Conservation (phyloP, 2,797 vertebrate species). For the Gymnoscopelus braueri region DNA sequence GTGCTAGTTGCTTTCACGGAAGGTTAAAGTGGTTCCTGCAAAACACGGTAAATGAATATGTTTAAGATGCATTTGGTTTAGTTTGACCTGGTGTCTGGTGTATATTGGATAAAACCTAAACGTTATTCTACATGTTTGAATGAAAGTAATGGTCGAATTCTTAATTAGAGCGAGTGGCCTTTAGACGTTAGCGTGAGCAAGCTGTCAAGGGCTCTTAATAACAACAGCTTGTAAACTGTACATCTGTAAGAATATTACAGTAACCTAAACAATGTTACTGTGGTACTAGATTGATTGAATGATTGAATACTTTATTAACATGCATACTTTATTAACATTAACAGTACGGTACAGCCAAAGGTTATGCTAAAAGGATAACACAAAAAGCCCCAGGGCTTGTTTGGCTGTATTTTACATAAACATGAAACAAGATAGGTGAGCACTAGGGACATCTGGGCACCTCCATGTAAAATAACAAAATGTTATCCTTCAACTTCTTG, state of each 20-base stretch:
- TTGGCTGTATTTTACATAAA: too few species aligned
- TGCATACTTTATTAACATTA: too few species aligned
- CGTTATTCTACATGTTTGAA: accelerated
- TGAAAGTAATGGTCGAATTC: accelerated
- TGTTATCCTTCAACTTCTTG: too few species aligned
- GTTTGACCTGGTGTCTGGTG: accelerated
- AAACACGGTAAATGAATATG: constrained; percentile 59
- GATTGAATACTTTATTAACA: neutral
- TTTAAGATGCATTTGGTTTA: neutral
- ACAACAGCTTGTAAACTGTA: neutral
- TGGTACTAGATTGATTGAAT: neutral
- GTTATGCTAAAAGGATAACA: too few species aligned
- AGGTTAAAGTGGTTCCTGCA: constrained; percentile 72
- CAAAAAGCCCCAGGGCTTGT: too few species aligned
- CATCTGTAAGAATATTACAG: neutral
- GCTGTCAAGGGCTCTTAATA: constrained; percentile 29
- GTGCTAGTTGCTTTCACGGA: constrained; percentile 40
- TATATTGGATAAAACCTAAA: accelerated
- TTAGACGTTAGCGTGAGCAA: constrained; percentile 16
- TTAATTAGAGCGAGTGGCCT: neutral
- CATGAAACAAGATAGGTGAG: too few species aligned
- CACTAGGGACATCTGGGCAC: too few species aligned
- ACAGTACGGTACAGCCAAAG: neutral
- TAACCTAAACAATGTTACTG: neutral
- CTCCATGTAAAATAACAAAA: too few species aligned